Percentiles rank a stretch among this genome's conserved stretches.
phyloP scores from a whole-genome alignment of 2,113 vertebrate genomes.

The Epinephelus lanceolatus region DNA sequence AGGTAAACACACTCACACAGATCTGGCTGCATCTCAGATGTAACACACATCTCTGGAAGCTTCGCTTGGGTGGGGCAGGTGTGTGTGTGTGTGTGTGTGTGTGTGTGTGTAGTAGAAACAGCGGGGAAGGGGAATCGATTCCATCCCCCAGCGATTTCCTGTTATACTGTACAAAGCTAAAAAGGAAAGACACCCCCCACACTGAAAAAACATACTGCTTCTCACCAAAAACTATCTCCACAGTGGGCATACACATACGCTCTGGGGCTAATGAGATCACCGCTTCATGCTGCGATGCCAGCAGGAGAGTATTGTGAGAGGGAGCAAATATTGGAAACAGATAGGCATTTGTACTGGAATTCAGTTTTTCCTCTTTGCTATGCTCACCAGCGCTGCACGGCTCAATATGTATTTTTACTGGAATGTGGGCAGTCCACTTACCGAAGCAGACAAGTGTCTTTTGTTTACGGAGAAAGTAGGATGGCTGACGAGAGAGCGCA shows the following conservation, averaged over 20 bases:
- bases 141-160: slow-evolving; percentile 63
- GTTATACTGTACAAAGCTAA: slow-evolving; percentile 60
- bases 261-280: slow-evolving; percentile 67
- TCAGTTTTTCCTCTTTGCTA: slow-evolving; percentile 52
- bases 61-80: slow-evolving; percentile 50
- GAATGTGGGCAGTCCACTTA: slow-evolving; percentile 41
- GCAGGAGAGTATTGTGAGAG: slow-evolving; percentile 53
- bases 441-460: slow-evolving; percentile 51
- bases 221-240: slow-evolving; percentile 53
- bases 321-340: slow-evolving; percentile 63
- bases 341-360: slow-evolving; percentile 57
- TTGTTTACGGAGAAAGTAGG: slow-evolving; percentile 54
- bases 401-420: slow-evolving; percentile 54
- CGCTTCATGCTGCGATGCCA: slow-evolving; percentile 62
- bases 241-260: slow-evolving; percentile 41
- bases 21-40: slow-evolving; percentile 28
- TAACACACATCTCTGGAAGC: slow-evolving; percentile 41
- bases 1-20: slow-evolving; percentile 29
- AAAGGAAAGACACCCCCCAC: slow-evolving; percentile 47
- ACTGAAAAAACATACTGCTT: slow-evolving; percentile 55
- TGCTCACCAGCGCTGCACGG: slow-evolving; percentile 3
- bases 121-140: slow-evolving; percentile 70
- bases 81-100: slow-evolving; percentile 34
- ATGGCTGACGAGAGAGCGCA: slow-evolving; percentile 9
- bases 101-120: slow-evolving; percentile 48